A percentile compares a stretch with the other conserved stretches of the same genome.
These are phyloP conservation scores for Oryzias melastigma DNA, from an alignment of 2,113 vertebrate genomes.

Conservation along the genomic window DNA sequence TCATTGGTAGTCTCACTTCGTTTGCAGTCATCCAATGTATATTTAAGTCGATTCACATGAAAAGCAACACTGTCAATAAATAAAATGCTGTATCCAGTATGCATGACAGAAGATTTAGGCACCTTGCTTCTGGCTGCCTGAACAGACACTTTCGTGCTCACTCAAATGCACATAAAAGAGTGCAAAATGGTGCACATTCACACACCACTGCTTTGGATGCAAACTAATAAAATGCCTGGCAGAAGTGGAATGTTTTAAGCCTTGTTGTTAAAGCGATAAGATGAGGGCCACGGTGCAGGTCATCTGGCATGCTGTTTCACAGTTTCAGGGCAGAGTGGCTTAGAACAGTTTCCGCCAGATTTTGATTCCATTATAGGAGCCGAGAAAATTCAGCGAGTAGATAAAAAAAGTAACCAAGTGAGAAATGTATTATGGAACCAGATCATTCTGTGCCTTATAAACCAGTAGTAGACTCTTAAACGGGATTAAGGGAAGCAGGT, in stretches of 20 bases:
- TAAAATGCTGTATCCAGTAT: slow-evolving; percentile 39
- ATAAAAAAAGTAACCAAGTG: slow-evolving; percentile 37
- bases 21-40: slow-evolving; percentile 17
- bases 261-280: slow-evolving; percentile 59
- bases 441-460: slow-evolving; percentile 32
- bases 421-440: slow-evolving; percentile 24
- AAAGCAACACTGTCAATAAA: slow-evolving; percentile 15
- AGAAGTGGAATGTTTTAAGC: slow-evolving; percentile 51
- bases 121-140: slow-evolving; percentile 4
- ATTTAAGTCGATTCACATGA: slow-evolving; percentile 27
- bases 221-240: slow-evolving; percentile 60
- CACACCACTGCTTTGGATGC: slow-evolving; percentile 46
- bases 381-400: slow-evolving; percentile 12
- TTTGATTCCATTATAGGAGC: slow-evolving; percentile 45
- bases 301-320: slow-evolving; percentile 41
- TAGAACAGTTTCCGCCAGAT: slow-evolving; percentile 46
- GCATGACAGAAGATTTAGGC: slow-evolving; percentile 51
- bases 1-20: slow-evolving; percentile 10
- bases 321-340: slow-evolving; percentile 34
- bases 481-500: slow-evolving; percentile 23
- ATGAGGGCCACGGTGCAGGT: slow-evolving; percentile 55
- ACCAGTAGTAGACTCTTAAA: slow-evolving; percentile 29
- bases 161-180: neutral
- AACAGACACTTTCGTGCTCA: slow-evolving; percentile 1
- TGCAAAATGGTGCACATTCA: slow-evolving; percentile 13